phyloP scores from a whole-genome alignment of 2,113 vertebrate species.

The Chloropsis cyanopogon region DNA sequence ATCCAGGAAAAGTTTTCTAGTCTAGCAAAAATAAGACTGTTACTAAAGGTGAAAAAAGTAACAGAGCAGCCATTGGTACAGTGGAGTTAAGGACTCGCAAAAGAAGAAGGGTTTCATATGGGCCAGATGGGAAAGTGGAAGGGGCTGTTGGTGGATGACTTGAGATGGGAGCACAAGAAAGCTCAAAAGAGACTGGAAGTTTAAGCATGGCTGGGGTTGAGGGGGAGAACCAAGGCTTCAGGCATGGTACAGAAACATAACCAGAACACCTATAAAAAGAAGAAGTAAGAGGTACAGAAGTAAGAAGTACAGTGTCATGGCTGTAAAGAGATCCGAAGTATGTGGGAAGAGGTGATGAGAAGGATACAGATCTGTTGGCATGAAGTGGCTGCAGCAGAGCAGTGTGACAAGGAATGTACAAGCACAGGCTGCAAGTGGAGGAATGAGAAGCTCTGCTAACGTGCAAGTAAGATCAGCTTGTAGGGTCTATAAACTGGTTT shows the following conservation, averaged over 20 bases:
- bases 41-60: neutral
- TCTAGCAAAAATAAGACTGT: neutral
- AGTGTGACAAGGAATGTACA: neutral
- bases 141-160: neutral
- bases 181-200: neutral
- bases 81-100: neutral
- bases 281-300: neutral
- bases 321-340: neutral
- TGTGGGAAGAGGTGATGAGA: neutral
- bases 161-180: neutral
- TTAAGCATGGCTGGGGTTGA: neutral
- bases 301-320: neutral
- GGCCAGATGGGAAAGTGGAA: neutral
- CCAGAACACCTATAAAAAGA: neutral
- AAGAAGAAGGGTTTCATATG: neutral
- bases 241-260: neutral
- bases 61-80: neutral
- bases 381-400: neutral
- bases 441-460: rapidly evolving
- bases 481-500: neutral
- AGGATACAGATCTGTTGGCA: neutral
- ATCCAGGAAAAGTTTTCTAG: neutral
- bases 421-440: neutral
- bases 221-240: neutral
- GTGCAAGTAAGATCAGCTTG: rapidly evolving